Base-by-base conservation (phyloP, 1,140 invertebrate species). In the Anoplophora glabripennis region DNA sequence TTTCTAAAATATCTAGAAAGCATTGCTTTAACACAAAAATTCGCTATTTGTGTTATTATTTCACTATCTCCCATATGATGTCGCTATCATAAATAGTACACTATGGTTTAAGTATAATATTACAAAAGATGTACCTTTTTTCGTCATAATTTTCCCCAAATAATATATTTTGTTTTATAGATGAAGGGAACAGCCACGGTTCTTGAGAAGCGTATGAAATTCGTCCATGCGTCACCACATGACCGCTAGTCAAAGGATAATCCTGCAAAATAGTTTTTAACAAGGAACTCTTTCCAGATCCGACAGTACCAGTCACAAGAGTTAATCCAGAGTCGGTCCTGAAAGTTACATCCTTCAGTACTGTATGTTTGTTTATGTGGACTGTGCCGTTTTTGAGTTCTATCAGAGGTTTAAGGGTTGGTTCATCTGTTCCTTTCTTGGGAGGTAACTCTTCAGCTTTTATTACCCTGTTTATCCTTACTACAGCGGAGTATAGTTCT, bases 121-220 rank as follows among this genome's bases (percentile, higher is more conserved):
- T 3, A 28, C 5, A 28, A 28, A 28, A 2, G 5, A 28, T 49
- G n/a, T 90, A 92, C 42, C 81, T 81, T 10, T 80, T 67, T 35
- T 61, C 60, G 34, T 76, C 57, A 42, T 65, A 69, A 9, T 45
- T 5, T 57, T 68, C 36, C 3, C 84, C 85, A 74, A 88, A 87
- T 0, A 86, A 58, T 47, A 89, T 86, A 70, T 89, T 89, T 63
- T 88, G 82, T 57, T 78, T 67, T 7, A 78, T 64, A 21, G 74
- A 80, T 0, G 79, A 86, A 0, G 85, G 82, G 69, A 86, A 86
- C 0, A 92, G 77, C 90, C 89, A 93, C 0, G 89, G 81, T 64
- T 90, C 86, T 74, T 93, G 89, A 14, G 88, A 84, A 1, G 88
- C 84, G 73, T 93, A 94, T 3, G 89, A 86, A 1, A 94, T 74